Percentiles rank a stretch among this genome's conserved stretches.
These are phyloP conservation scores for Ceyx margarethae DNA, from an alignment of 2,113 vertebrate species.

Conservation along the genomic window DNA sequence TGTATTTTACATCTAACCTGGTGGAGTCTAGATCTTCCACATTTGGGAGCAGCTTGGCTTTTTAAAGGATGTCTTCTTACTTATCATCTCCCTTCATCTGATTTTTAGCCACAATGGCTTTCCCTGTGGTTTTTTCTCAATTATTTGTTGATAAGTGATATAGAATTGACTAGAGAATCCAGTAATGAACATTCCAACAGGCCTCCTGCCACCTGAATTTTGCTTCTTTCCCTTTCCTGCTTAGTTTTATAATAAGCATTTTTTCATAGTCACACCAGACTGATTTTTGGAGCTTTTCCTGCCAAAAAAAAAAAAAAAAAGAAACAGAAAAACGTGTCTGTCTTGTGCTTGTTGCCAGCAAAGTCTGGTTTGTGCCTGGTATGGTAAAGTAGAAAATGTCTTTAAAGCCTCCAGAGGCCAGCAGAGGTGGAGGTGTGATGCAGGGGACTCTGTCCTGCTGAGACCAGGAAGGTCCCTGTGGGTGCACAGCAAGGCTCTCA, in stretches of 20 bases:
- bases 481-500: background rate
- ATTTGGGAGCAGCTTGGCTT: background rate
- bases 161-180: background rate
- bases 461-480: background rate
- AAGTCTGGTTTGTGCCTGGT: background rate
- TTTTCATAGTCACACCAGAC: background rate
- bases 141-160: background rate
- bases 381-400: background rate
- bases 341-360: background rate
- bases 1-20: background rate
- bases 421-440: background rate
- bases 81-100: background rate
- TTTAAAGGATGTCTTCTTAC: background rate
- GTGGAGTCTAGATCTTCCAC: background rate
- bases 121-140: background rate
- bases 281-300: background rate
- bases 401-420: background rate
- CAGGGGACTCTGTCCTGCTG: background rate
- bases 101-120: background rate
- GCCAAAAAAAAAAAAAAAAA: background rate
- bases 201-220: background rate
- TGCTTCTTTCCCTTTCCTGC: background rate
- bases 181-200: background rate
- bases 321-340: background rate
- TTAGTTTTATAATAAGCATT: background rate